Evolutionary conservation across 2,797 vertebrate genomes (phyloP), one percentile per base, ranked within the genome.

Genomic region (Ispidina picta): DNA sequence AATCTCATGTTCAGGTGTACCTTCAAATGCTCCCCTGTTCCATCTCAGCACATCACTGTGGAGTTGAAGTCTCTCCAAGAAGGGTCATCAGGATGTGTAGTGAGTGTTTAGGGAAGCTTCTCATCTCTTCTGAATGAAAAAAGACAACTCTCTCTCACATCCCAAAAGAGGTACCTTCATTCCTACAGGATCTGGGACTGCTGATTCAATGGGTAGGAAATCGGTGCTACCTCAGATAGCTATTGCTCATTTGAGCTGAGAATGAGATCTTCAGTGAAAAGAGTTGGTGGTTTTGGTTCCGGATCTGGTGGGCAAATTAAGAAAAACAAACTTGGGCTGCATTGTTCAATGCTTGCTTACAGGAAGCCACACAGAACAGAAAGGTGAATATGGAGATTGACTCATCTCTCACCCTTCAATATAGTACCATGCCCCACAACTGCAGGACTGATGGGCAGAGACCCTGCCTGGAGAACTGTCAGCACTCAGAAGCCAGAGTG

Each of bases 241-340:
- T 96, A 84, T 62, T 97, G 94, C 93, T 95, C 89, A 91, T 83
- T 82, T 83, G 94, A 95, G 73, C 41, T 43, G 81, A 92, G 91
- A 93, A 83, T 14, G 29, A 97, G 82, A 90, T 73, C 66, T 85
- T 92, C 89, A 94, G 94, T 97, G 97, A 97, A 97, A 97, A 96
- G 96, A 97, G 96, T 93, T 91, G 95, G 94, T 88, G 94, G 97
- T 98, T 97, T 98, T 97, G 84, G 96, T 98, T 98, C 97, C 96
- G 80, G 95, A 97, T 96, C 93, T 93, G 92, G 94, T 94, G 94
- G 92, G 94, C 94, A 97, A 94, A 94, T 86, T 75, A n/a, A 83
- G 96, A 93, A 95, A 81, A 33, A 37, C 15, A 94, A 91, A 71
- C 58, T 74, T 37, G 56, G 86, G 88, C 93, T 94, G 78, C 35